A percentile compares a stretch with the other conserved stretches of the same genome.
Conservation (phyloP, 2,797 vertebrate species). For the Rhyacichthys aspro region DNA sequence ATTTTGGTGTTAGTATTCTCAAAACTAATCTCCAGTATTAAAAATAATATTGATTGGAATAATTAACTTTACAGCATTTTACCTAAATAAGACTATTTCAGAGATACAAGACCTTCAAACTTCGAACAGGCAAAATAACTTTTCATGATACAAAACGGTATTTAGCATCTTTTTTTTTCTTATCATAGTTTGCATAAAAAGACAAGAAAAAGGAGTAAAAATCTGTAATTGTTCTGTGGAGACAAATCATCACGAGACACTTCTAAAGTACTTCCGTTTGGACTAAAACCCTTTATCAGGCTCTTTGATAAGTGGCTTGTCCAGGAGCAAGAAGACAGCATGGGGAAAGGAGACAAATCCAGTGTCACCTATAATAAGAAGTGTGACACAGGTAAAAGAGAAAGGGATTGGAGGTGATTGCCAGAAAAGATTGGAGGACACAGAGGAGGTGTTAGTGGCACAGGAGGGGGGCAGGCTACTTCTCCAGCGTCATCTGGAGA, state of each 20-base stretch:
- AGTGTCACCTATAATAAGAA: slow-evolving; percentile 27
- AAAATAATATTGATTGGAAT: too few relatives aligned
- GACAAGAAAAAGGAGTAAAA: neutral
- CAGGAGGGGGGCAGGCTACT: slow-evolving; percentile 23
- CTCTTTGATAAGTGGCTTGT: slow-evolving; percentile 20
- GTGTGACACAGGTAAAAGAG: slow-evolving; percentile 19
- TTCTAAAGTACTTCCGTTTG: slow-evolving; percentile 6
- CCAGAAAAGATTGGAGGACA: slow-evolving; percentile 22
- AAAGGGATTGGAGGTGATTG: slow-evolving; percentile 24
- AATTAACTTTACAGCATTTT: too few relatives aligned
- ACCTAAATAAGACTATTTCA: too few relatives aligned
- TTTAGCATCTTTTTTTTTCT: too few relatives aligned
- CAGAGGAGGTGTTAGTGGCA: slow-evolving; percentile 35
- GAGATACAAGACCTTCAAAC: too few relatives aligned
- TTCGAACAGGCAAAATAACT: too few relatives aligned
- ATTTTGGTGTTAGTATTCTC: too few relatives aligned
- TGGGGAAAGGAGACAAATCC: slow-evolving; percentile 21
- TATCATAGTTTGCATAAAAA: neutral
- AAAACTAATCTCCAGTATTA: too few relatives aligned
- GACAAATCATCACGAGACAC: neutral
- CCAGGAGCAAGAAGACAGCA: slow-evolving; percentile 9
- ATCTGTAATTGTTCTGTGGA: neutral
- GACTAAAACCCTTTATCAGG: slow-evolving; percentile 15
- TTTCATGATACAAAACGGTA: too few relatives aligned
- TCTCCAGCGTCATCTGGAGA: slow-evolving; percentile 31